Percentiles rank a stretch among this genome's conserved stretches.
These are phyloP conservation scores for Chironomus striatipennis DNA, from an alignment of 1,140 invertebrate species.

Conservation along the genomic window DNA sequence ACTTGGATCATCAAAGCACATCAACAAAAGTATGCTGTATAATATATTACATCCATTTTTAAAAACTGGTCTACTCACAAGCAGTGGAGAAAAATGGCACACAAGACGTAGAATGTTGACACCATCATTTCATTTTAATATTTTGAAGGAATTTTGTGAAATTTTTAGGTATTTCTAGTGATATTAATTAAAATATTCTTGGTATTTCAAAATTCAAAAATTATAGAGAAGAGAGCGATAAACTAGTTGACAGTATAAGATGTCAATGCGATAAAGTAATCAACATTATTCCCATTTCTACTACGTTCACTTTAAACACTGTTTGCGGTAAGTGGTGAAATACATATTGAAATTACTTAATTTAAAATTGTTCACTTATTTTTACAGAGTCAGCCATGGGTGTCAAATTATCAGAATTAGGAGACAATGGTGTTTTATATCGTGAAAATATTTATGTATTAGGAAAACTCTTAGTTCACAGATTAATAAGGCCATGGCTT, in stretches of 20 bases:
- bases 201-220: conserved; percentile 30
- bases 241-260: conserved; percentile 35
- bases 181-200: no score
- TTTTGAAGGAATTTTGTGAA: conserved; percentile 61
- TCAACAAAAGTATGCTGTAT: conserved; percentile 35
- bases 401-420: conserved; percentile 40
- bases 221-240: conserved; percentile 46
- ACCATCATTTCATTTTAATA: conserved; percentile 84
- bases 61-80: conserved; percentile 55
- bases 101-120: conserved; percentile 72
- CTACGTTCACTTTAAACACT: conserved; percentile 66
- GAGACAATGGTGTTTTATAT: conserved; percentile 30
- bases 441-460: conserved; percentile 32
- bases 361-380: neutral
- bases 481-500: conserved; percentile 32
- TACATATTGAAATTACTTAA: neutral
- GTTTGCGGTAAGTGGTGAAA: conserved; percentile 56
- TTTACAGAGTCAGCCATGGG: conserved; percentile 73
- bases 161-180: neutral
- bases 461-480: conserved; percentile 30
- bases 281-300: conserved; percentile 57
- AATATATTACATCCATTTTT: conserved; percentile 56
- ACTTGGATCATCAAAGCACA: conserved; percentile 32
- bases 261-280: conserved; percentile 37
- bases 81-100: conserved; percentile 67